These are phyloP conservation scores for Zapornia atra DNA, from an alignment of 2,113 vertebrate genomes.

Conservation along the genomic window DNA sequence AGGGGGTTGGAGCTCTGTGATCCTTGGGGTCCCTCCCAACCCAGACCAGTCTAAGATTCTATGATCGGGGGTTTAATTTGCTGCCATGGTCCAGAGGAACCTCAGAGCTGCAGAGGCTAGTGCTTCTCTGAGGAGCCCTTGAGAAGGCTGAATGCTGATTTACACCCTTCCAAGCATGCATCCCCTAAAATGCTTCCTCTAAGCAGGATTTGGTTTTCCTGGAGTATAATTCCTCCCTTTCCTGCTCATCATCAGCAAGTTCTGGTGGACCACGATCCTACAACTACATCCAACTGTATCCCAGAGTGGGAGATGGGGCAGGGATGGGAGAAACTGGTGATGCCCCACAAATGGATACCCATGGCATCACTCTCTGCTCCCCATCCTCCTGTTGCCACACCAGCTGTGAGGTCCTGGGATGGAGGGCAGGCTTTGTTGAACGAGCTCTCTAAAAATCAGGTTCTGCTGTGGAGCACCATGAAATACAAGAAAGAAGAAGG, in stretches of 20 bases:
- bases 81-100: neutral
- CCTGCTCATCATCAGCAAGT: neutral
- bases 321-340: neutral
- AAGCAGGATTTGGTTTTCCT: neutral
- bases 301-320: neutral
- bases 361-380: neutral
- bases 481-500: neutral
- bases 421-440: neutral
- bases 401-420: neutral
- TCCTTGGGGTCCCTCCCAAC: no score
- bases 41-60: no score
- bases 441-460: neutral
- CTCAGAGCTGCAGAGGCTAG: neutral
- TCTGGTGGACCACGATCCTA: neutral
- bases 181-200: neutral
- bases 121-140: neutral
- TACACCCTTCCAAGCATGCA: neutral
- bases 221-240: neutral
- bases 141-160: neutral
- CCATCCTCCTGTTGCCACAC: accelerated
- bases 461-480: neutral
- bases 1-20: no score
- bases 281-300: neutral
- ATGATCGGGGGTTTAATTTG: neutral
- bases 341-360: neutral